phyloP scores from a whole-genome alignment of 2,113 vertebrate species.

The Callopanchax toddi region DNA sequence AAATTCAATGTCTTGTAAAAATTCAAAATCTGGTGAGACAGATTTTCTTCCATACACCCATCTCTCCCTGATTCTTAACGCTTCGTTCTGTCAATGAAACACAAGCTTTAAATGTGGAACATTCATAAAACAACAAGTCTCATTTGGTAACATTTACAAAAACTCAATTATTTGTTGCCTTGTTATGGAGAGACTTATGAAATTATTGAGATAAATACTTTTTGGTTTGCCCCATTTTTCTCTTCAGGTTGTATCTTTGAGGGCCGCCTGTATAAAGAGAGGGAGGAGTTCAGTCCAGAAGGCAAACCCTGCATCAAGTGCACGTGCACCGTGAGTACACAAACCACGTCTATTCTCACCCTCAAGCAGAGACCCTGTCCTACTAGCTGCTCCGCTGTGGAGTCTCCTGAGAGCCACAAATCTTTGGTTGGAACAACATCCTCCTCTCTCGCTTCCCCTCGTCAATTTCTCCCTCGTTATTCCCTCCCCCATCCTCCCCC shows the following conservation, averaged over 20 bases:
- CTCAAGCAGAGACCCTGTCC: conserved; percentile 6
- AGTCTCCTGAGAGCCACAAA: no score
- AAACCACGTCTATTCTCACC: background rate
- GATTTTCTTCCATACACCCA: no score
- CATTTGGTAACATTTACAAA: no score
- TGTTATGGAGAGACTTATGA: background rate
- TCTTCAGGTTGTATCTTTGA: conserved; percentile 92
- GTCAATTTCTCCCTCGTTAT: background rate
- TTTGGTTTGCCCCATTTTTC: background rate
- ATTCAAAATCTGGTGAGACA: no score
- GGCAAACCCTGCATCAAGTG: conserved; percentile 91
- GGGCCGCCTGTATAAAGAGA: conserved; percentile 90
- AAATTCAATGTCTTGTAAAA: no score
- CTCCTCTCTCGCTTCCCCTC: background rate
- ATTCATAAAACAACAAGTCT: no score
- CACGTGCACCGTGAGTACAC: conserved; percentile 87
- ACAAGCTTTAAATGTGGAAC: no score
- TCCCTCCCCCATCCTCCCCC: rapidly evolving
- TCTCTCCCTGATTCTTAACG: no score
- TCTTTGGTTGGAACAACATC: conserved; percentile 42
- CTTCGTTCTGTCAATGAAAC: no score
- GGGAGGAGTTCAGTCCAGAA: conserved; percentile 92
- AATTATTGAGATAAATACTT: background rate
- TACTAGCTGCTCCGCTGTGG: conserved; percentile 24
- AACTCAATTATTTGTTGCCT: background rate